phyloP scores from a whole-genome alignment of 2,888 invertebrate species.

The Loripinus fragilis region DNA sequence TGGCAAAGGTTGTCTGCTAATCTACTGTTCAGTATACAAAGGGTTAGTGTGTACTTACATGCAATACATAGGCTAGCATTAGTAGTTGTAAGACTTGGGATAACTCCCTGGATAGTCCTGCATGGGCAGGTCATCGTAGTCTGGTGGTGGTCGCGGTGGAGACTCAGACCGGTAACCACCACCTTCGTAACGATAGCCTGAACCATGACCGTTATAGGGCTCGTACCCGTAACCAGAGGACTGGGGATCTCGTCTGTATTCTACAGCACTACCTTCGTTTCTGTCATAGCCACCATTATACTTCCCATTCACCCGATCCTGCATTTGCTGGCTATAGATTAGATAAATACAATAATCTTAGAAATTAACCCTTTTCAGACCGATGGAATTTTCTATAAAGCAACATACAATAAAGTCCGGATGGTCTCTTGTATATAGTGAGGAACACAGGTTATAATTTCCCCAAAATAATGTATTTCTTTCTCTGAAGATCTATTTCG shows the following conservation, averaged over 20 bases:
- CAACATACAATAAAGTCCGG: too few species aligned
- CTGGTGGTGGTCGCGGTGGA: not conserved
- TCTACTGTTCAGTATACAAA: too few species aligned
- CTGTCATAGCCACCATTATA: slow-evolving; percentile 6
- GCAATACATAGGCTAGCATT: slow-evolving; percentile 29
- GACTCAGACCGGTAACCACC: not conserved
- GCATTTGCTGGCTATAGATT: slow-evolving; percentile 5
- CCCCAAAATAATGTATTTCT: too few species aligned
- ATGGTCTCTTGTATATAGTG: too few species aligned
- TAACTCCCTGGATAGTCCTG: slow-evolving; percentile 24
- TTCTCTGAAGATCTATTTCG: too few species aligned
- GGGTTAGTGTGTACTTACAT: slow-evolving; percentile 40
- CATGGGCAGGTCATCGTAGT: slow-evolving; percentile 12
- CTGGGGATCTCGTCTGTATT: not conserved
- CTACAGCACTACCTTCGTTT: not conserved
- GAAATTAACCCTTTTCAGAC: too few species aligned
- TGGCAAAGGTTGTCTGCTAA: too few species aligned
- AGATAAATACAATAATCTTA: not conserved
- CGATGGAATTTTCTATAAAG: too few species aligned
- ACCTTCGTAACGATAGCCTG: slow-evolving; percentile 1
- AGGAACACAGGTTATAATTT: too few species aligned
- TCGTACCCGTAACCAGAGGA: slow-evolving; percentile 20
- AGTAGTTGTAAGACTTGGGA: slow-evolving; percentile 45
- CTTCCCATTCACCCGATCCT: slow-evolving; percentile 8
- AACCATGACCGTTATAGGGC: slow-evolving; percentile 1